Evolutionary conservation across 2,113 vertebrate species (phyloP).

Genomic region (Entelurus aequoreus): DNA sequence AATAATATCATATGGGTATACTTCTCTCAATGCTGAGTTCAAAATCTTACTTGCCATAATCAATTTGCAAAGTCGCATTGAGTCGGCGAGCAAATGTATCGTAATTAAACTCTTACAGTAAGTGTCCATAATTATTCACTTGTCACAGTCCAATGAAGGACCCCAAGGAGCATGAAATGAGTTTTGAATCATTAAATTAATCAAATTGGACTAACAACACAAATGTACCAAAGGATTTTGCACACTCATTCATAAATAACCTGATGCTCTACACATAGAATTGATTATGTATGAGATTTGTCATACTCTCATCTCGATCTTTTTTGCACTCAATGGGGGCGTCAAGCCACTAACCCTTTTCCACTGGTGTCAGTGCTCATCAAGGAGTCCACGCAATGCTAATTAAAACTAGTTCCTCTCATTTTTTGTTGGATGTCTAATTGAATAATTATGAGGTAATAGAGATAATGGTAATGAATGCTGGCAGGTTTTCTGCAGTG

Average conservation of each 20-base stretch:
- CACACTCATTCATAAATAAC: background rate
- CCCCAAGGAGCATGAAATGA: background rate
- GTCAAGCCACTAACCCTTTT: slow-evolving; percentile 26
- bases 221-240: background rate
- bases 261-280: background rate
- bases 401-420: slow-evolving; percentile 44
- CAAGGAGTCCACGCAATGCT: slow-evolving; percentile 50
- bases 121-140: background rate
- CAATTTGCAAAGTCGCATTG: too few species aligned
- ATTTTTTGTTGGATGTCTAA: slow-evolving; percentile 35
- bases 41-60: too few species aligned
- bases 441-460: slow-evolving; percentile 36
- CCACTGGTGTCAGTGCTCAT: slow-evolving; percentile 40
- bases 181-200: background rate
- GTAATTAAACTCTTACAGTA: background rate
- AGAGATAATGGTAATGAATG: slow-evolving; percentile 46
- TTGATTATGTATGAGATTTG: slow-evolving; percentile 26
- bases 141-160: background rate
- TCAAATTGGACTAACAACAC: too few species aligned
- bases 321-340: slow-evolving; percentile 40
- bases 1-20: too few species aligned
- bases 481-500: slow-evolving; percentile 52
- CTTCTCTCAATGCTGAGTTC: too few species aligned
- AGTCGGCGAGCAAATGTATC: background rate
- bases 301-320: slow-evolving; percentile 44